Evolutionary conservation across 2,888 invertebrate genomes (phyloP).

Genomic region (Drosophila parthenogenetica): DNA sequence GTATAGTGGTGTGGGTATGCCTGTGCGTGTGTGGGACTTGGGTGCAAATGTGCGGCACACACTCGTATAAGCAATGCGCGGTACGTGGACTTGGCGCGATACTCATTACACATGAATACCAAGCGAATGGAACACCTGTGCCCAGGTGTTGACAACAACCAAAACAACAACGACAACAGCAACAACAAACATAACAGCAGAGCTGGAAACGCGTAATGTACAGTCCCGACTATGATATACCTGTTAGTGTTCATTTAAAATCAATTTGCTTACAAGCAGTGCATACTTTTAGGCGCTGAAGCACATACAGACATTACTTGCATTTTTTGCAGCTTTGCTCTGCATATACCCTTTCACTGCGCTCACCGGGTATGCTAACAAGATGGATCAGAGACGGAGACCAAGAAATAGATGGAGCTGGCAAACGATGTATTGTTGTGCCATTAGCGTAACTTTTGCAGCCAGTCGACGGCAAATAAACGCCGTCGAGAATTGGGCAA

Average conservation of each 20-base stretch:
- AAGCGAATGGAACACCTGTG: constrained; percentile 64
- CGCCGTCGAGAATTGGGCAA: constrained; percentile 53
- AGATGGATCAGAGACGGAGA: background rate
- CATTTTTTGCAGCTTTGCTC: too few species aligned
- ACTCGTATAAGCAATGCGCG: constrained; percentile 51
- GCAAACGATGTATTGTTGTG: constrained; percentile 57
- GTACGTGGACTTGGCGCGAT: constrained; percentile 41
- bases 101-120: constrained; percentile 53
- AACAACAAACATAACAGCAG: background rate
- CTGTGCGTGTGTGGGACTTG: constrained; percentile 32
- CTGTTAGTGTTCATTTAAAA: background rate
- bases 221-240: background rate
- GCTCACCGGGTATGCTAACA: background rate
- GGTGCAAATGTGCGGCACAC: constrained; percentile 24
- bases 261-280: background rate
- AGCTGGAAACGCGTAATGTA: background rate
- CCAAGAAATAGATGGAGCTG: constrained; percentile 37
- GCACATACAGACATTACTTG: too few species aligned
- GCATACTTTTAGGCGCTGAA: background rate
- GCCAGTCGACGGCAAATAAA: constrained; percentile 39
- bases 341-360: too few species aligned
- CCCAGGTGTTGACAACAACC: constrained; percentile 64
- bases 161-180: constrained; percentile 12
- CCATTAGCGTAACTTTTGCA: constrained; percentile 60
- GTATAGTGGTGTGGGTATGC: constrained; percentile 2